These are phyloP conservation scores for Poecilia latipinna DNA, from an alignment of 2,113 vertebrate species.

Conservation along the genomic window DNA sequence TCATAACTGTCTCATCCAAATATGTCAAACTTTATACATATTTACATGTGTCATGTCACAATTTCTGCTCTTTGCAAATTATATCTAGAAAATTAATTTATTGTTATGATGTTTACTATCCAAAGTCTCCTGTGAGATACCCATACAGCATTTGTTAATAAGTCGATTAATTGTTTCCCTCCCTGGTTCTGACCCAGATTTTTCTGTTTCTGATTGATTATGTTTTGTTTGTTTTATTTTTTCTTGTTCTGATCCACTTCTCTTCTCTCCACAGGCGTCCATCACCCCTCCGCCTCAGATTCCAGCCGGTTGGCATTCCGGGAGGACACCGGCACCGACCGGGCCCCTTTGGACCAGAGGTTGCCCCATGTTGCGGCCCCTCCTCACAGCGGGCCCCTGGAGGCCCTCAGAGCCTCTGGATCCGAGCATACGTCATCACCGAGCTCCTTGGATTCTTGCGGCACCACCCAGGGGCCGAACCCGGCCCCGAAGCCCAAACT, in stretches of 20 bases:
- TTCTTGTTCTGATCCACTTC: slow-evolving; percentile 22
- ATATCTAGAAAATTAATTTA: no score
- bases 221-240: background rate
- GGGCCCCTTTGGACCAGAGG: slow-evolving; percentile 77
- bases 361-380: slow-evolving; percentile 60
- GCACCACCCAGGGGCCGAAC: slow-evolving; percentile 76
- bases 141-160: no score
- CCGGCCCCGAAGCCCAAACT: slow-evolving; percentile 89
- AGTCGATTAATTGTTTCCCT: no score
- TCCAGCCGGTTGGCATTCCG: slow-evolving; percentile 43
- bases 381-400: slow-evolving; percentile 36
- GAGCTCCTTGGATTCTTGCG: slow-evolving; percentile 32
- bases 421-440: background rate
- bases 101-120: no score
- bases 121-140: no score
- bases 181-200: no score
- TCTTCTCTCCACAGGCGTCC: slow-evolving; percentile 30
- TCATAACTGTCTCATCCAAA: no score
- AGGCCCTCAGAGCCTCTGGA: slow-evolving; percentile 1
- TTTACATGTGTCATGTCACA: no score
- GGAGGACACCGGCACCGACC: slow-evolving; percentile 56
- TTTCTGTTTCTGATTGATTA: no score
- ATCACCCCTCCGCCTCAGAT: slow-evolving; percentile 12
- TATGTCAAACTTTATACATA: no score
- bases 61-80: no score